Percentiles rank a stretch among this genome's conserved stretches.
Conservation (phyloP, 2,113 vertebrate species). For the Heloderma charlesbogerti region DNA sequence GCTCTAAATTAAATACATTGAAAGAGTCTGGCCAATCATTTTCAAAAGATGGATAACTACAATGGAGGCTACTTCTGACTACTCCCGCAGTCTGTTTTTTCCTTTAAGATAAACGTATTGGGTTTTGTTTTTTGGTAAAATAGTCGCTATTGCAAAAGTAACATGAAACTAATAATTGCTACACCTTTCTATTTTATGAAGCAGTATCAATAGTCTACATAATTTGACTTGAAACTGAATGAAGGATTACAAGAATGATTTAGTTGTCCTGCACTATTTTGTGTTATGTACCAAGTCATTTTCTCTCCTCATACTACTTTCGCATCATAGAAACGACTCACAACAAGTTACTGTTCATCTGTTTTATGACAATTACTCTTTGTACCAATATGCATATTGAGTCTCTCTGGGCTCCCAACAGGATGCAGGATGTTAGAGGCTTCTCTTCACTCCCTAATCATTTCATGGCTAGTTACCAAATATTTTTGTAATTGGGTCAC, state of each 20-base stretch:
- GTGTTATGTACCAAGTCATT: constrained; percentile 43
- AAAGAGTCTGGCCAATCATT: background rate
- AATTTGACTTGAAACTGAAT: background rate
- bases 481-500: constrained; percentile 64
- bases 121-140: constrained; percentile 13
- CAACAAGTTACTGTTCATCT: constrained; percentile 46
- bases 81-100: accelerated
- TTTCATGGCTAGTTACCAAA: constrained; percentile 68
- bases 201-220: background rate
- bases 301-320: constrained; percentile 45
- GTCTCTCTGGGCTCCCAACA: constrained; percentile 45
- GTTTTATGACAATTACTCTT: constrained; percentile 50
- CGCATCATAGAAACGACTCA: constrained; percentile 61
- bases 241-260: constrained; percentile 35
- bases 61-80: background rate
- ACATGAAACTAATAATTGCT: background rate
- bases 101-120: background rate
- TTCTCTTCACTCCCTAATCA: constrained; percentile 51
- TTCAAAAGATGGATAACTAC: background rate
- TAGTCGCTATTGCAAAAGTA: background rate
- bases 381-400: constrained; percentile 40
- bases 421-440: constrained; percentile 52
- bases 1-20: background rate
- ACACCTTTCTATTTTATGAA: background rate
- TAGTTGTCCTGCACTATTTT: constrained; percentile 42